Conservation (phyloP, 2,888 invertebrate species). For the Oxycera nigricornis region DNA sequence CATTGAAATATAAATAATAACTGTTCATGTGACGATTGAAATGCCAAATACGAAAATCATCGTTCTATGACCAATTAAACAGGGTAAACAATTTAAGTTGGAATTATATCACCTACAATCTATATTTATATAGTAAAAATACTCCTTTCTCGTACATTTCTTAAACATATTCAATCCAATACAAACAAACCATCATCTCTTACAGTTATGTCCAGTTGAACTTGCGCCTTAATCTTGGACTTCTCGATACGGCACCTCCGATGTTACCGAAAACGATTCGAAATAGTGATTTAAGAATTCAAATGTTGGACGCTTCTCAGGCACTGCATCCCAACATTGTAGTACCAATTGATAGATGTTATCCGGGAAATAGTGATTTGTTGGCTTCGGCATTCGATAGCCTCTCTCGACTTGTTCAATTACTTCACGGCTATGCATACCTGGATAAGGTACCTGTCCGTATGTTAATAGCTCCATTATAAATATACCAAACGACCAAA, state of each 20-base stretch:
- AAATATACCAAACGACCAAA: slow-evolving; percentile 97
- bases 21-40: too few species aligned
- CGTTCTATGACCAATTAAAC: too few species aligned
- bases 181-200: slow-evolving; percentile 17
- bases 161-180: slow-evolving; percentile 33
- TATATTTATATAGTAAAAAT: slow-evolving; percentile 34
- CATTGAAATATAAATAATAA: too few species aligned
- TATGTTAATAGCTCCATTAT: slow-evolving; percentile 95
- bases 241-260: slow-evolving; percentile 96
- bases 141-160: slow-evolving; percentile 11
- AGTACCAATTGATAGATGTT: slow-evolving; percentile 94
- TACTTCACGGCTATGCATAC: slow-evolving; percentile 96
- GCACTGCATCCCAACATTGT: slow-evolving; percentile 93
- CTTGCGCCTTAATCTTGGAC: slow-evolving; percentile 67
- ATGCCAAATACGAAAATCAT: too few species aligned
- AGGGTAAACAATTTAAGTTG: not conserved
- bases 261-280: slow-evolving; percentile 95
- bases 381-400: slow-evolving; percentile 96
- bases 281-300: slow-evolving; percentile 96
- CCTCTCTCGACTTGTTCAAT: slow-evolving; percentile 96
- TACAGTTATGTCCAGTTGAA: not conserved
- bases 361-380: slow-evolving; percentile 87
- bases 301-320: slow-evolving; percentile 96
- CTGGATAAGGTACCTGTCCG: slow-evolving; percentile 98
- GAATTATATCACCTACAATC: slow-evolving; percentile 19